Conservation (phyloP, 2,113 vertebrate genomes). For the Centropristis striata region DNA sequence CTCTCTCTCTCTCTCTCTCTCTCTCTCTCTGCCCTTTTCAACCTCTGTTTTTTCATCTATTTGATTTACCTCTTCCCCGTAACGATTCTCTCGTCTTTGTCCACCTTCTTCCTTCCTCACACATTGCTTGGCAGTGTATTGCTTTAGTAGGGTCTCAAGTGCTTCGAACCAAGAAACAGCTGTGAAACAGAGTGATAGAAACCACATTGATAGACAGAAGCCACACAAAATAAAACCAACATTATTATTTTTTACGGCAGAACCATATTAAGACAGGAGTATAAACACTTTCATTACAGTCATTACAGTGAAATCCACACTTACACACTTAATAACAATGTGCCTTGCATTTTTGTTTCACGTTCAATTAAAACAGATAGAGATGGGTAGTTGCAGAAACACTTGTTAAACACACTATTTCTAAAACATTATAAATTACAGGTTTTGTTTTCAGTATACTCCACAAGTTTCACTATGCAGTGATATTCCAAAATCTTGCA, state of each 20-base stretch:
- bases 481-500: neutral
- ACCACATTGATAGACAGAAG: neutral
- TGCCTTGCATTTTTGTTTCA: neutral
- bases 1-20: neutral
- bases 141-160: neutral
- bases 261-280: neutral
- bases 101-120: neutral
- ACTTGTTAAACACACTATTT: conserved; percentile 5
- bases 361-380: neutral
- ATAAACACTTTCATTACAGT: neutral
- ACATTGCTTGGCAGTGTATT: neutral
- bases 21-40: conserved; percentile 34
- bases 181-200: neutral
- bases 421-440: neutral
- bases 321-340: neutral
- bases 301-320: neutral
- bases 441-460: neutral
- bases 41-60: conserved; percentile 22
- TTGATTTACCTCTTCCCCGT: conserved; percentile 9
- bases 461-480: neutral
- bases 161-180: neutral
- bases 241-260: neutral
- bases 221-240: neutral
- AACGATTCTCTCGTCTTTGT: neutral
- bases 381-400: conserved; percentile 2